Percentiles rank a stretch among this genome's conserved stretches.
These are phyloP conservation scores for Brachylomia viminalis DNA, from an alignment of 2,888 invertebrate species.

Conservation along the genomic window DNA sequence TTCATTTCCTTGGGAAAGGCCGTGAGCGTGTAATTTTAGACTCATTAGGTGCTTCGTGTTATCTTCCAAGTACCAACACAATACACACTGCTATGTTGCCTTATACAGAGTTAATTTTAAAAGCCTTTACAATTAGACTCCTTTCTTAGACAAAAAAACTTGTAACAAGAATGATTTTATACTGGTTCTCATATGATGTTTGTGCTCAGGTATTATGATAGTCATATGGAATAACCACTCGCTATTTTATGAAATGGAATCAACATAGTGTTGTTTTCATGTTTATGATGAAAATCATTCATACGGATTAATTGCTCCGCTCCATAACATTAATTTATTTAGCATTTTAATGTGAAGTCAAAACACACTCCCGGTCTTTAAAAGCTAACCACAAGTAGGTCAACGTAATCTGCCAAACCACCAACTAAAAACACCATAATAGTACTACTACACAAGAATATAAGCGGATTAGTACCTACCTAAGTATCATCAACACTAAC, in stretches of 20 bases:
- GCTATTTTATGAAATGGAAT: not conserved
- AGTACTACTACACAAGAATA: conserved; percentile 38
- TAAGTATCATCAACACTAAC: conserved; percentile 47
- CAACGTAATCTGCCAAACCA: conserved; percentile 46
- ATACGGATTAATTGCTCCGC: too few relatives aligned
- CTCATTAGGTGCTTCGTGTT: conserved; percentile 29
- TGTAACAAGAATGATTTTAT: not conserved
- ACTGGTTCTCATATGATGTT: not conserved
- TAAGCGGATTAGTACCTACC: conserved; percentile 56
- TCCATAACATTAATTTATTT: not conserved
- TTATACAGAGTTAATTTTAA: conserved; percentile 15
- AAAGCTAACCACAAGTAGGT: conserved; percentile 49
- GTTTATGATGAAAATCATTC: not conserved
- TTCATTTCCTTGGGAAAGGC: conserved; percentile 13
- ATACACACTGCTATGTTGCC: not conserved
- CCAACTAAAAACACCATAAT: conserved; percentile 40
- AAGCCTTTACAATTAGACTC: not conserved
- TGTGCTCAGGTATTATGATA: not conserved
- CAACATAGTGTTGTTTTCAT: too few relatives aligned
- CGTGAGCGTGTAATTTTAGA: conserved; percentile 39
- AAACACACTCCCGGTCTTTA: conserved; percentile 40
- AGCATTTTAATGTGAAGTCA: not conserved
- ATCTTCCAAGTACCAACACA: conserved; percentile 20
- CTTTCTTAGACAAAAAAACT: not conserved
- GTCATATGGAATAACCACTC: not conserved